Conservation (phyloP, 2,888 invertebrate species). For the Phragmatobia fuliginosa region DNA sequence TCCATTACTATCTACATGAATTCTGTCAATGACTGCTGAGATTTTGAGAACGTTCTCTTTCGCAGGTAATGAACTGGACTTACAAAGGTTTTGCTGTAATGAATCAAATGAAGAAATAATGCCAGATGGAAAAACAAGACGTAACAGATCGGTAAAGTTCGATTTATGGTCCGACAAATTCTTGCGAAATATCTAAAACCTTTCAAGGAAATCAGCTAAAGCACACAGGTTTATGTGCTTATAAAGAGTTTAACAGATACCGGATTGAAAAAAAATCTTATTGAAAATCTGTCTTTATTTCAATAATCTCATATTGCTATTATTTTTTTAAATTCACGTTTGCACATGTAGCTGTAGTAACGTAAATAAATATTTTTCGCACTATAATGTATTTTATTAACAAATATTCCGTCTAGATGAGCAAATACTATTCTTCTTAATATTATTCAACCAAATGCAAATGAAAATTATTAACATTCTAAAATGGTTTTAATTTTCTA, state of each 20-base stretch:
- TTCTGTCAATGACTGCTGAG: conserved; percentile 15
- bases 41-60: conserved; percentile 41
- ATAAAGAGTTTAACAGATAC: neutral
- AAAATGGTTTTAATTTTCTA: too few relatives aligned
- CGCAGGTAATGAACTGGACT: conserved; percentile 75
- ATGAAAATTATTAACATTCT: too few relatives aligned
- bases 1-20: conserved; percentile 22
- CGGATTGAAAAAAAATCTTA: neutral
- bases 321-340: neutral
- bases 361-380: neutral
- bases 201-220: neutral
- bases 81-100: conserved; percentile 73
- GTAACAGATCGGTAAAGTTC: neutral
- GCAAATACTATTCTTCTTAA: too few relatives aligned
- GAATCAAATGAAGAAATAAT: conserved; percentile 69
- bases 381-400: too few relatives aligned
- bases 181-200: neutral
- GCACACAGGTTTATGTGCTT: neutral
- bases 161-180: neutral
- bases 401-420: accelerated
- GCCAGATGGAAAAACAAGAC: neutral
- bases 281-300: neutral
- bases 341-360: neutral
- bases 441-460: too few relatives aligned
- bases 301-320: neutral